Evolutionary conservation across 2,888 invertebrate genomes (phyloP).

Genomic region (Thumatha senex): DNA sequence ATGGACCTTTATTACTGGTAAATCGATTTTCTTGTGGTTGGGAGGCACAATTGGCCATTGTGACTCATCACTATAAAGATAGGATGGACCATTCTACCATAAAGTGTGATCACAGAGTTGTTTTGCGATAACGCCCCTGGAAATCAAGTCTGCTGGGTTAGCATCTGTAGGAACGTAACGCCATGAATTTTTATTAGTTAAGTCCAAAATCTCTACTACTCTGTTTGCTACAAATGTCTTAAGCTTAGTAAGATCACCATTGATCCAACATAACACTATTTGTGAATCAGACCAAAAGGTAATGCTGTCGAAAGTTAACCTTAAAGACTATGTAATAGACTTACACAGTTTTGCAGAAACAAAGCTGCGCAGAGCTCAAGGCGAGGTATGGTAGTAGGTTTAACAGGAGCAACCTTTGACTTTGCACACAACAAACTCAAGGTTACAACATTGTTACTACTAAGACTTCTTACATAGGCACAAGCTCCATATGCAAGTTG

Average conservation of each 20-base stretch:
- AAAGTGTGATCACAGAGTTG: neutral
- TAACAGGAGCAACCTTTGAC: conserved; percentile 32
- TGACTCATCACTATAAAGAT: neutral
- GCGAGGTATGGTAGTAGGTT: conserved; percentile 37
- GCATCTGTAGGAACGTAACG: neutral
- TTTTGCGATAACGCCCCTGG: neutral
- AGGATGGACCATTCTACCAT: neutral
- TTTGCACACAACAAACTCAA: conserved; percentile 25
- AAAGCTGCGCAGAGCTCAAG: conserved; percentile 35
- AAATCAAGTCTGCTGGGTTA: neutral
- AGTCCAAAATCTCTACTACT: neutral
- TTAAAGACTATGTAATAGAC: neutral
- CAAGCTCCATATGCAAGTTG: no score
- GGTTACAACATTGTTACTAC: no score
- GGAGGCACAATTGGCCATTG: neutral
- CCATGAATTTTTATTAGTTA: neutral
- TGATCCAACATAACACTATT: neutral
- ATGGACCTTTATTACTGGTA: no score
- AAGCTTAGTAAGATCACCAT: neutral
- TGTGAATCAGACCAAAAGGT: neutral
- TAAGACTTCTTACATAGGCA: no score
- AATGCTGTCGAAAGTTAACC: no score
- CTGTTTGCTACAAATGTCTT: neutral
- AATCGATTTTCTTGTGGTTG: no score
- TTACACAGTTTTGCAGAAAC: conserved; percentile 9